Evolutionary conservation across 2,113 vertebrate species (phyloP).

Genomic region (Nibea coibor): DNA sequence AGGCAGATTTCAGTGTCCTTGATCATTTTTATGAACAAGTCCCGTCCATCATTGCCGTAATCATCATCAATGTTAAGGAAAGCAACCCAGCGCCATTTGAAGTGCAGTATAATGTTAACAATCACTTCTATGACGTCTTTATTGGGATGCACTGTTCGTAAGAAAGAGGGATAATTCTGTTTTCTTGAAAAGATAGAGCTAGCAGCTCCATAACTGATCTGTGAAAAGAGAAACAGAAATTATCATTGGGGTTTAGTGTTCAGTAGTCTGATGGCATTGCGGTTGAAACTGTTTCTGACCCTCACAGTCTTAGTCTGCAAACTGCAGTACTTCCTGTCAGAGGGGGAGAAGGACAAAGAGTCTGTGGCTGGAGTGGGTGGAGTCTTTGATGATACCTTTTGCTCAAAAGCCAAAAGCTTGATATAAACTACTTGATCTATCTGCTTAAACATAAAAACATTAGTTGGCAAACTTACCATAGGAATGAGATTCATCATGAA

Average conservation of each 20-base stretch:
- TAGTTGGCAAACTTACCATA: constrained; percentile 77
- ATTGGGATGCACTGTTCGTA: constrained; percentile 86
- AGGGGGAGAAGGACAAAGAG: too few relatives aligned
- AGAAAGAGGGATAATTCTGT: constrained; percentile 83
- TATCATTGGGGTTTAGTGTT: too few relatives aligned
- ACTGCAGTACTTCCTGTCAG: too few relatives aligned
- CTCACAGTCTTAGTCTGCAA: constrained; percentile 68
- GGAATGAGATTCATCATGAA: constrained; percentile 85
- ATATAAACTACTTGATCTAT: too few relatives aligned
- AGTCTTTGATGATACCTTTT: constrained; percentile 79
- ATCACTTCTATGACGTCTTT: constrained; percentile 81
- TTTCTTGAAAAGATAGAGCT: constrained; percentile 78
- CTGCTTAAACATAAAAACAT: neutral
- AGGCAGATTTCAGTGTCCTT: constrained; percentile 72
- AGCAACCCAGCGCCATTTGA: constrained; percentile 88
- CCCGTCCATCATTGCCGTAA: constrained; percentile 75
- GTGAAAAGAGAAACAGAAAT: constrained; percentile 31
- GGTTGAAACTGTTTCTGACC: too few relatives aligned
- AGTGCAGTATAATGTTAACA: constrained; percentile 79
- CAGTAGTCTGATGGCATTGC: too few relatives aligned
- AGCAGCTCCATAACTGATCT: constrained; percentile 88
- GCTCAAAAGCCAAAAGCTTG: neutral
- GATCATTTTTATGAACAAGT: constrained; percentile 74
- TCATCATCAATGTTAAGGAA: constrained; percentile 78
- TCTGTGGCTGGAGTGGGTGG: too few relatives aligned